These are phyloP conservation scores for Zosterops japonicus DNA, from an alignment of 2,113 vertebrate genomes.

Conservation along the genomic window DNA sequence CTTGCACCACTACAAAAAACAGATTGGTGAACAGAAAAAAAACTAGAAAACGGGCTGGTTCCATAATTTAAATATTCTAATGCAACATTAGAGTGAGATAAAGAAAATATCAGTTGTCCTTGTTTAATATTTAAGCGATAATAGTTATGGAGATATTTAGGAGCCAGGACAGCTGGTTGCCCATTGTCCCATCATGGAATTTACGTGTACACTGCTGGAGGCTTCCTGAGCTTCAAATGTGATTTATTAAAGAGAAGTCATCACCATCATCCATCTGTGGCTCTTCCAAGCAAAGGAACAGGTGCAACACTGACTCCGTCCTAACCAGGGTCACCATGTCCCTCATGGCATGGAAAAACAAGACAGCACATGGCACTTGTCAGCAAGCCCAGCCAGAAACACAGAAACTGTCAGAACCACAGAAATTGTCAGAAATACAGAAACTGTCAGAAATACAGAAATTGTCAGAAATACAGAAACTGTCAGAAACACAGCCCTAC, in stretches of 20 bases:
- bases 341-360: neutral
- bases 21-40: neutral
- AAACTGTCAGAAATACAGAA: neutral
- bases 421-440: neutral
- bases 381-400: neutral
- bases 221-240: neutral
- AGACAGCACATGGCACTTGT: rapidly evolving
- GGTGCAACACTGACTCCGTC: neutral
- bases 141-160: neutral
- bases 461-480: neutral
- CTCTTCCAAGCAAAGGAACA: neutral
- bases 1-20: neutral
- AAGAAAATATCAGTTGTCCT: neutral
- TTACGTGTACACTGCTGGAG: neutral
- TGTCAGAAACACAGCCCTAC: neutral
- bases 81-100: neutral
- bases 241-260: neutral
- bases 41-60: neutral
- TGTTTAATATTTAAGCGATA: neutral
- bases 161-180: neutral
- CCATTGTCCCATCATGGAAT: neutral
- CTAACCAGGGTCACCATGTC: neutral
- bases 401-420: neutral
- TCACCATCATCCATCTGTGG: neutral
- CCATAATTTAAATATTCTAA: neutral